Percentiles rank a stretch among this genome's conserved stretches.
Conservation (phyloP, 2,113 vertebrate species). For the Upupa epops region DNA sequence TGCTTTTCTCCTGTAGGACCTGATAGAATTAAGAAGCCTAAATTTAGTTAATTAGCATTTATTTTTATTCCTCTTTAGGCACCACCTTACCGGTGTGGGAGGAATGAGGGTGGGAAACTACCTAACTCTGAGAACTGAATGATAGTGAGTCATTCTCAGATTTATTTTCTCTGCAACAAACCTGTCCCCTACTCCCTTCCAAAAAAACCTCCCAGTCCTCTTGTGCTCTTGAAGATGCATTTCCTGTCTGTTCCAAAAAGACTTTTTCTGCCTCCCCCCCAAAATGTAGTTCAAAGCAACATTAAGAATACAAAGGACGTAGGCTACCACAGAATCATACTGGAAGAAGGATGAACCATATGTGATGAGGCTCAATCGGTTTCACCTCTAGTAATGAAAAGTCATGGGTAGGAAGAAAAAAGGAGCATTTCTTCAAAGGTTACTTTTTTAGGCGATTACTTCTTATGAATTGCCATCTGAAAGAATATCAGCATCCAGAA, state of each 20-base stretch:
- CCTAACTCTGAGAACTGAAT: background rate
- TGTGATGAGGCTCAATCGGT: constrained; percentile 24
- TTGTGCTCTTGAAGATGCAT: background rate
- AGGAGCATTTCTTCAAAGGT: constrained; percentile 43
- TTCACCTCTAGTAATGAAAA: constrained; percentile 29
- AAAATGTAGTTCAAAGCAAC: background rate
- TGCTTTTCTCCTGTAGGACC: background rate
- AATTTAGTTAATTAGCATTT: background rate
- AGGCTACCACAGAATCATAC: background rate
- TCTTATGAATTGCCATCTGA: constrained; percentile 16
- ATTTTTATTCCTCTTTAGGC: background rate
- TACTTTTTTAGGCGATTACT: background rate
- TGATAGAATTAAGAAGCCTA: background rate
- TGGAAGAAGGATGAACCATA: constrained; percentile 16
- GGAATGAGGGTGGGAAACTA: background rate
- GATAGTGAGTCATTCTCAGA: background rate
- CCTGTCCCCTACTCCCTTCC: background rate
- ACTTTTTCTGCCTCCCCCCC: background rate
- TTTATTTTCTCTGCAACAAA: background rate
- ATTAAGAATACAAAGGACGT: background rate
- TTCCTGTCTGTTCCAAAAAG: background rate
- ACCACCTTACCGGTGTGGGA: background rate
- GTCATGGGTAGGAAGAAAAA: background rate
- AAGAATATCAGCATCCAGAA: constrained; percentile 24
- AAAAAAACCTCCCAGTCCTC: background rate